A percentile compares a stretch with the other conserved stretches of the same genome.
phyloP scores from a whole-genome alignment of 2,797 vertebrate genomes.

The Anguilla pacifica region DNA sequence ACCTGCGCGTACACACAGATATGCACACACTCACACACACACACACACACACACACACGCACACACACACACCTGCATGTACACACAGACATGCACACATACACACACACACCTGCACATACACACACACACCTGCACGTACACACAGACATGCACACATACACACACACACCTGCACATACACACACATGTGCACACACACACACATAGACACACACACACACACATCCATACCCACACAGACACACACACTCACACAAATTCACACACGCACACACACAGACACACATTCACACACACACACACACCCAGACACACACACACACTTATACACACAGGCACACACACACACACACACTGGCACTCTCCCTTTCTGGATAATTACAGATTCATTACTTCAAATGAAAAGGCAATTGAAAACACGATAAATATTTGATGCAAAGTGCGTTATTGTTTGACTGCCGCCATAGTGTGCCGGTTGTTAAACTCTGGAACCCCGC shows the following conservation, averaged over 20 bases:
- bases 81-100: constrained; percentile 16
- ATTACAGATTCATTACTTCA: constrained; percentile 51
- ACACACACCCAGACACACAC: constrained; percentile 24
- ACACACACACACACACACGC: constrained; percentile 20
- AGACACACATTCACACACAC: no score
- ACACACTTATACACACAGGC: constrained; percentile 12
- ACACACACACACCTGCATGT: constrained; percentile 29
- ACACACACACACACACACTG: constrained; percentile 32
- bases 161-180: neutral
- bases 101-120: neutral
- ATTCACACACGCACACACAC: constrained; percentile 24
- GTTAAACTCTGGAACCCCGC: neutral
- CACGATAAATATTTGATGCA: constrained; percentile 54
- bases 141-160: constrained; percentile 14
- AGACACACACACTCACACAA: constrained; percentile 31
- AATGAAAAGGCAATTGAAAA: constrained; percentile 46
- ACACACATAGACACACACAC: neutral
- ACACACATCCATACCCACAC: neutral
- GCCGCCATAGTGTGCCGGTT: neutral
- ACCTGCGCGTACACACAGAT: constrained; percentile 18
- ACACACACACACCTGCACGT: constrained; percentile 1
- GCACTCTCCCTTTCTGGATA: constrained; percentile 22
- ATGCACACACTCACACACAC: constrained; percentile 33
- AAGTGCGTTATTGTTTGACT: constrained; percentile 42
- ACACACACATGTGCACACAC: no score